Conservation (phyloP, 2,888 invertebrate species). For the Seladonia tumulorum region DNA sequence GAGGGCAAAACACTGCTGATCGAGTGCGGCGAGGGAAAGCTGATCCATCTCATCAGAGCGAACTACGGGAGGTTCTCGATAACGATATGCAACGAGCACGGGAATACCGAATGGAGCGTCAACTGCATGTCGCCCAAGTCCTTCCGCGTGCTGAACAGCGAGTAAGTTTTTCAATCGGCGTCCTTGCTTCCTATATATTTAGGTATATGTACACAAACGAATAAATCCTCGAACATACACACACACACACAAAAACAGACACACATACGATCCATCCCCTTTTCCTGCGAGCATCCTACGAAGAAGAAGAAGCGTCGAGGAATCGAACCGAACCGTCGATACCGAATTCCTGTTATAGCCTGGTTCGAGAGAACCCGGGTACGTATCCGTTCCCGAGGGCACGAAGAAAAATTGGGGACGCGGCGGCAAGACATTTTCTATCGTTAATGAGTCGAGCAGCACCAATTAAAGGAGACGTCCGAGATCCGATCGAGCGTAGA, state of each 20-base stretch:
- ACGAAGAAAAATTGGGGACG: slow-evolving; percentile 13
- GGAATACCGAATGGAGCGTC: slow-evolving; percentile 98
- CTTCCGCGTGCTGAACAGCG: slow-evolving; percentile 93
- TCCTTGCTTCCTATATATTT: slow-evolving; percentile 31
- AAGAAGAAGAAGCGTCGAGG: slow-evolving; percentile 40
- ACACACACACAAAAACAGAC: background rate
- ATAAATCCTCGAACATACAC: slow-evolving; percentile 1
- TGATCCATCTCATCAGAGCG: slow-evolving; percentile 95
- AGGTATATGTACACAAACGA: background rate
- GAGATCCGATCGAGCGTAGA: slow-evolving; percentile 47
- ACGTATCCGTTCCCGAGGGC: background rate
- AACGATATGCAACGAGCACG: slow-evolving; percentile 98
- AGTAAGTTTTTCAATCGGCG: slow-evolving; percentile 86
- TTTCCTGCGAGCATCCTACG: background rate
- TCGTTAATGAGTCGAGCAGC: slow-evolving; percentile 62
- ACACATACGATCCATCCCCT: slow-evolving; percentile 13
- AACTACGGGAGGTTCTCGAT: slow-evolving; percentile 98
- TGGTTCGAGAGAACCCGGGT: slow-evolving; percentile 7
- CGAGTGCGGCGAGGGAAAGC: slow-evolving; percentile 94
- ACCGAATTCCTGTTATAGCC: slow-evolving; percentile 3
- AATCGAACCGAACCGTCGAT: slow-evolving; percentile 16
- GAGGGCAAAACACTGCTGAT: slow-evolving; percentile 96
- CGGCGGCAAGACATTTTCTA: slow-evolving; percentile 25
- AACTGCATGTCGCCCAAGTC: slow-evolving; percentile 97
- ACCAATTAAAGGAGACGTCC: slow-evolving; percentile 67